phyloP scores from a whole-genome alignment of 2,888 invertebrate species.

The Atethmia centrago region DNA sequence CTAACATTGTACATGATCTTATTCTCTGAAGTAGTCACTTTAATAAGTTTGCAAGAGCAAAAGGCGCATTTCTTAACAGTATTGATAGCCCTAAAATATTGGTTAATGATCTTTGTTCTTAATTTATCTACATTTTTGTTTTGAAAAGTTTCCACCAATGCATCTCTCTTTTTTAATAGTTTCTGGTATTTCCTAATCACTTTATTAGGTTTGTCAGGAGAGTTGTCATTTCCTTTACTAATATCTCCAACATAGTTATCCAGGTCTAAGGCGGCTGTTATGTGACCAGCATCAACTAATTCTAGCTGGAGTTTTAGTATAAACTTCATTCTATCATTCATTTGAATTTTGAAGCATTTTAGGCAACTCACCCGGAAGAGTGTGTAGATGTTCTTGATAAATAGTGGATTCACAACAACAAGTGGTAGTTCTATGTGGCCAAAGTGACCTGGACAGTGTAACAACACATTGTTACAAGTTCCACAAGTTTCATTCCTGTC shows the following conservation, averaged over 20 bases:
- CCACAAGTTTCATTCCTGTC: slow-evolving; percentile 93
- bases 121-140: slow-evolving; percentile 89
- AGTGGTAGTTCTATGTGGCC: slow-evolving; percentile 98
- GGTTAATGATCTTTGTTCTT: slow-evolving; percentile 84
- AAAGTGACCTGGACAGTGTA: slow-evolving; percentile 97
- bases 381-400: slow-evolving; percentile 93
- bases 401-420: slow-evolving; percentile 97
- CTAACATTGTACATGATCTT: slow-evolving; percentile 90
- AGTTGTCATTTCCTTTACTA: slow-evolving; percentile 79
- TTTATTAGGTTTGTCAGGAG: slow-evolving; percentile 85
- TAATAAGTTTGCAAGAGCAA: slow-evolving; percentile 88
- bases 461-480: slow-evolving; percentile 93
- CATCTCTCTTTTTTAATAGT: slow-evolving; percentile 78
- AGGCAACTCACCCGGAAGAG: slow-evolving; percentile 93
- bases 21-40: slow-evolving; percentile 91
- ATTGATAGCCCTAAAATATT: slow-evolving; percentile 85
- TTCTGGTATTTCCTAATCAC: slow-evolving; percentile 84
- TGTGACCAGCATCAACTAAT: slow-evolving; percentile 93
- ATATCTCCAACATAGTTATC: slow-evolving; percentile 84
- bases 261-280: slow-evolving; percentile 93
- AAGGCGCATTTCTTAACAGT: slow-evolving; percentile 88
- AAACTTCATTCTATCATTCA: slow-evolving; percentile 86
- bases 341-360: slow-evolving; percentile 93
- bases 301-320: slow-evolving; percentile 93
- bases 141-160: slow-evolving; percentile 78